Evolutionary conservation across 1,140 invertebrate genomes (phyloP).

Genomic region (Diabrotica virgifera): DNA sequence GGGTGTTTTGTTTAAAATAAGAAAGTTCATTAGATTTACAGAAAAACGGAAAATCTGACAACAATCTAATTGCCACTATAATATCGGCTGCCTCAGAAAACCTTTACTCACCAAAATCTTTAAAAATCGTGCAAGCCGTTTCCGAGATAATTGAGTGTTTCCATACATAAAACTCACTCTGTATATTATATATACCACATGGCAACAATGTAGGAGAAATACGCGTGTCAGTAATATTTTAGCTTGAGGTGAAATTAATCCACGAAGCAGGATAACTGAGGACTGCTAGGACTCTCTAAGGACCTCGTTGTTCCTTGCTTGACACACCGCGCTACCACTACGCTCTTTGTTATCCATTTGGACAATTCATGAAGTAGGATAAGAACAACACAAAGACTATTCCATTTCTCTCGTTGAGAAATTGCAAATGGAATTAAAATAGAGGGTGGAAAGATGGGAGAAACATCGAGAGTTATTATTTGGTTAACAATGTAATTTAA

Average conservation of each 20-base stretch:
- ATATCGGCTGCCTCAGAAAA: no score
- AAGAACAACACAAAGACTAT: neutral
- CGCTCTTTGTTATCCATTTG: constrained; percentile 4
- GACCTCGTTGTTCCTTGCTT: constrained; percentile 7
- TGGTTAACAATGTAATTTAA: neutral
- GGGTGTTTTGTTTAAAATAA: no score
- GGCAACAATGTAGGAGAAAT: neutral
- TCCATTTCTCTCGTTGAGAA: neutral
- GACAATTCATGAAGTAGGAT: constrained; percentile 4
- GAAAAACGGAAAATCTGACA: no score
- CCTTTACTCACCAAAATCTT: no score
- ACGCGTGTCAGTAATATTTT: constrained; percentile 9
- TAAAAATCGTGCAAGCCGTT: no score
- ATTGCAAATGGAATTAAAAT: constrained; percentile 3
- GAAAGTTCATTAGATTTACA: no score
- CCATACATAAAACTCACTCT: no score
- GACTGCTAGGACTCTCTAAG: constrained; percentile 12
- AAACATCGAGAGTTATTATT: neutral
- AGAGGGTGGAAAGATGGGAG: neutral
- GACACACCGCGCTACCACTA: constrained; percentile 4
- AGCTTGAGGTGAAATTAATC: constrained; percentile 11
- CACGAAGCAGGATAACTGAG: constrained; percentile 7
- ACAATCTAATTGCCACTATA: no score
- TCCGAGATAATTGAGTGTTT: no score
- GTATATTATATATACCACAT: neutral